Conservation (phyloP, 2,888 invertebrate genomes). For the Nephrotoma appendiculata region DNA sequence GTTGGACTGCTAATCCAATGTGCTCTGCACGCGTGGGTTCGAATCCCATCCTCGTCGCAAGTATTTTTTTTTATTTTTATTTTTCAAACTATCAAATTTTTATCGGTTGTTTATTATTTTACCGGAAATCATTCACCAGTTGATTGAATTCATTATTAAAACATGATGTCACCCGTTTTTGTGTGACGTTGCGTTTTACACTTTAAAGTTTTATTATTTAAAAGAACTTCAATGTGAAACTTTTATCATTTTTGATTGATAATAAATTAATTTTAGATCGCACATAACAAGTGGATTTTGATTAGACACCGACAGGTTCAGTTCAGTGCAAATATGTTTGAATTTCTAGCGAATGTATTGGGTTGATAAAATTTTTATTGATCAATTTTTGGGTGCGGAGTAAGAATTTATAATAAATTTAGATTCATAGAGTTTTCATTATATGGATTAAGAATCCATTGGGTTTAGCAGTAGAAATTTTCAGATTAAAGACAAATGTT, state of each 20-base stretch:
- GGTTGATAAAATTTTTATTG: no score
- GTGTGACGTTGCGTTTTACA: background rate
- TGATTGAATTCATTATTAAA: background rate
- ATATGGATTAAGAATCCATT: no score
- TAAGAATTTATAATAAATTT: no score
- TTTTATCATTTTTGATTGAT: background rate
- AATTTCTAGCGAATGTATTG: no score
- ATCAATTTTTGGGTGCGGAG: no score
- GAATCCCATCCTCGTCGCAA: slow-evolving; percentile 66
- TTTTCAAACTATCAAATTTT: background rate
- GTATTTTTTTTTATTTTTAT: background rate
- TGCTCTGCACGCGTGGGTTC: slow-evolving; percentile 80
- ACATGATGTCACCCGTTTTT: background rate
- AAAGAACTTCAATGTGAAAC: no score
- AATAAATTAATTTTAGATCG: background rate
- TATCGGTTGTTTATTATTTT: background rate
- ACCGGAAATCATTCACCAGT: background rate
- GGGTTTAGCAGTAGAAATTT: no score
- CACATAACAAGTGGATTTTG: background rate
- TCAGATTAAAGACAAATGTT: no score
- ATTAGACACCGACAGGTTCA: background rate
- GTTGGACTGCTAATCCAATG: slow-evolving; percentile 80
- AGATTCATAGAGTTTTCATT: no score
- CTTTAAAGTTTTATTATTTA: no score
- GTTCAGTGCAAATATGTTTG: background rate